Evolutionary conservation across 2,888 invertebrate species (phyloP).

Genomic region (Parochlus steinenii): DNA sequence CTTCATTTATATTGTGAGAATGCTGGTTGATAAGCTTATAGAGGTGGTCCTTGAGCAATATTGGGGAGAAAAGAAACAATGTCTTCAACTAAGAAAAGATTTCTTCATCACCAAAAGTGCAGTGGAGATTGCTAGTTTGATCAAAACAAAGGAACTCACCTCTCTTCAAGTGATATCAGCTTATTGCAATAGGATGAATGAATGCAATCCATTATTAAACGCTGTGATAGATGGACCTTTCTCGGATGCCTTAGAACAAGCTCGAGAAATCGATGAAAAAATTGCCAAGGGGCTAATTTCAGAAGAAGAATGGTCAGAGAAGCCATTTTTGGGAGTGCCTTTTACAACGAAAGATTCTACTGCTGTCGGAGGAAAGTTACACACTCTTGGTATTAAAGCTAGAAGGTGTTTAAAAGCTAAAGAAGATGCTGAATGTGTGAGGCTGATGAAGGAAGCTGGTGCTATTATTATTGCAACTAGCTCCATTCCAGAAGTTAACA

Average conservation of each 20-base stretch:
- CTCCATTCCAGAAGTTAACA: slow-evolving; percentile 87
- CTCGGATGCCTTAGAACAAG: slow-evolving; percentile 60
- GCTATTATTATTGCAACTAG: slow-evolving; percentile 75
- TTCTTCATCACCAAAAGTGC: slow-evolving; percentile 42
- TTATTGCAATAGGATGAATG: slow-evolving; percentile 60
- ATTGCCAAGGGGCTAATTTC: slow-evolving; percentile 40
- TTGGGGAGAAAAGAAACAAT: slow-evolving; percentile 21
- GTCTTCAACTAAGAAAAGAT: slow-evolving; percentile 20
- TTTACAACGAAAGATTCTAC: slow-evolving; percentile 87
- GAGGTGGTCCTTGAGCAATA: slow-evolving; percentile 24
- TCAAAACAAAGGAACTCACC: slow-evolving; percentile 43
- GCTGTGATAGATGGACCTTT: slow-evolving; percentile 71
- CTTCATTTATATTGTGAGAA: slow-evolving; percentile 7
- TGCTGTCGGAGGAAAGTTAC: slow-evolving; percentile 52
- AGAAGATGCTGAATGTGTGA: slow-evolving; percentile 66
- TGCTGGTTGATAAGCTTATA: slow-evolving; percentile 2
- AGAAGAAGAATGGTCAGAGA: slow-evolving; percentile 44
- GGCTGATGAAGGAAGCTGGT: slow-evolving; percentile 56
- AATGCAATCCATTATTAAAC: slow-evolving; percentile 58
- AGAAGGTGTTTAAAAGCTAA: slow-evolving; percentile 43
- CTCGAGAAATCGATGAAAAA: slow-evolving; percentile 50
- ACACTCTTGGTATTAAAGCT: slow-evolving; percentile 46
- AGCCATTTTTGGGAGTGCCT: slow-evolving; percentile 79
- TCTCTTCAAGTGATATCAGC: slow-evolving; percentile 52
- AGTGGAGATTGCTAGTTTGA: slow-evolving; percentile 45